These are phyloP conservation scores for Heliconius charithonia DNA, from an alignment of 2,888 invertebrate species.

Conservation along the genomic window DNA sequence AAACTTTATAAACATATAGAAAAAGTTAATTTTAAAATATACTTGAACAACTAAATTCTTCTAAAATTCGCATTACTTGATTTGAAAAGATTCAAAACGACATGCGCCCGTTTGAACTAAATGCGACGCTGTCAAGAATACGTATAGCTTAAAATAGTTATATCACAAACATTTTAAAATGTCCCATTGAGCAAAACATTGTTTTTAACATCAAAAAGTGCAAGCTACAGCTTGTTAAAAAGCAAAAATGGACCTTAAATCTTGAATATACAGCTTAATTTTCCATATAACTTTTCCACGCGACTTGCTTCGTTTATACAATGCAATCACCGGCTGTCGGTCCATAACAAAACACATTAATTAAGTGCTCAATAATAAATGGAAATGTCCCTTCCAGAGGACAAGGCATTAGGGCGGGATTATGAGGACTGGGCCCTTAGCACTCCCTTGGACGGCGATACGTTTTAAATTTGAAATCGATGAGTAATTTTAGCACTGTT, in stretches of 20 bases:
- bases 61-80: slow-evolving; percentile 62
- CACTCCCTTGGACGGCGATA: slow-evolving; percentile 55
- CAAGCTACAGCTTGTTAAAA: slow-evolving; percentile 41
- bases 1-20: slow-evolving; percentile 40
- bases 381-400: slow-evolving; percentile 84
- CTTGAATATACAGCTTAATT: slow-evolving; percentile 47
- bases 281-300: slow-evolving; percentile 32
- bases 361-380: slow-evolving; percentile 85
- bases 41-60: slow-evolving; percentile 48
- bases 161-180: slow-evolving; percentile 61
- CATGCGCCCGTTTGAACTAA: slow-evolving; percentile 47
- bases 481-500: slow-evolving; percentile 16
- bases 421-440: slow-evolving; percentile 77
- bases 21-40: slow-evolving; percentile 45
- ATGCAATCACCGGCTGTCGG: slow-evolving; percentile 70
- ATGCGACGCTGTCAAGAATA: slow-evolving; percentile 50
- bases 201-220: slow-evolving; percentile 49
- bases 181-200: slow-evolving; percentile 68
- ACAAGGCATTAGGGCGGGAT: slow-evolving; percentile 83
- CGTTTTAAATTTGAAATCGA: slow-evolving; percentile 16
- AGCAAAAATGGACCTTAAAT: slow-evolving; percentile 47
- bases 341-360: slow-evolving; percentile 85
- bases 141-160: slow-evolving; percentile 55
- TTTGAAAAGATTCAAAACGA: slow-evolving; percentile 59
- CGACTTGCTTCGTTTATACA: slow-evolving; percentile 57